phyloP scores from a whole-genome alignment of 2,797 vertebrate species.

The Danio aesculapii region DNA sequence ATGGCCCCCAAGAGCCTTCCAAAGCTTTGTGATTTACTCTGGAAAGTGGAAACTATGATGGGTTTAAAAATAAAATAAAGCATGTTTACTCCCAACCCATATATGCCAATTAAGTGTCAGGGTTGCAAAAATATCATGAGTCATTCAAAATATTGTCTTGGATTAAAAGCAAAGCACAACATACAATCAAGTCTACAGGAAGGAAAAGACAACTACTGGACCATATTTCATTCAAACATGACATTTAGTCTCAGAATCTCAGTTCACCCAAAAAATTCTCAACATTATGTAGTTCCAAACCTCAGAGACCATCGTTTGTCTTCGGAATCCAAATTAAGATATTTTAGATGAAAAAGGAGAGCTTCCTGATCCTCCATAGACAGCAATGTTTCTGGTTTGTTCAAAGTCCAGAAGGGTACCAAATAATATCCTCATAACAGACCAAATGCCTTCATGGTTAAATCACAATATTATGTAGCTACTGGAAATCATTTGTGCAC shows the following conservation, averaged over 20 bases:
- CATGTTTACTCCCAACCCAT: conserved; percentile 4
- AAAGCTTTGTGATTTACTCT: conserved; percentile 1
- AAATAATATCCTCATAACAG: no score
- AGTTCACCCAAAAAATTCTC: no score
- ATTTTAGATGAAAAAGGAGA: no score
- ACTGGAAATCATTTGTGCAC: no score
- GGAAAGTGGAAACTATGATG: conserved; percentile 28
- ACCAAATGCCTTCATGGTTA: no score
- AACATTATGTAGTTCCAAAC: no score
- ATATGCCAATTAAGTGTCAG: not conserved
- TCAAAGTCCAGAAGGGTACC: no score
- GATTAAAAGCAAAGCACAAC: not conserved
- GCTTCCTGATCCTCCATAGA: no score
- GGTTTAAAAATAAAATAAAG: not conserved
- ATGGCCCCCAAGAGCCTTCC: not conserved
- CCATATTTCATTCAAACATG: not conserved
- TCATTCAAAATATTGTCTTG: not conserved
- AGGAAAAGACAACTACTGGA: not conserved
- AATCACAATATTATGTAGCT: no score
- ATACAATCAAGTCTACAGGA: not conserved
- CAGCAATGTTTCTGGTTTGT: no score
- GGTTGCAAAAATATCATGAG: not conserved
- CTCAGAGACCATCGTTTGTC: no score
- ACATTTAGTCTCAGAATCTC: not conserved
- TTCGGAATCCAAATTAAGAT: no score